A percentile compares a stretch with the other conserved stretches of the same genome.
phyloP scores from a whole-genome alignment of 2,888 invertebrate genomes.

The Cosmia trapezina region DNA sequence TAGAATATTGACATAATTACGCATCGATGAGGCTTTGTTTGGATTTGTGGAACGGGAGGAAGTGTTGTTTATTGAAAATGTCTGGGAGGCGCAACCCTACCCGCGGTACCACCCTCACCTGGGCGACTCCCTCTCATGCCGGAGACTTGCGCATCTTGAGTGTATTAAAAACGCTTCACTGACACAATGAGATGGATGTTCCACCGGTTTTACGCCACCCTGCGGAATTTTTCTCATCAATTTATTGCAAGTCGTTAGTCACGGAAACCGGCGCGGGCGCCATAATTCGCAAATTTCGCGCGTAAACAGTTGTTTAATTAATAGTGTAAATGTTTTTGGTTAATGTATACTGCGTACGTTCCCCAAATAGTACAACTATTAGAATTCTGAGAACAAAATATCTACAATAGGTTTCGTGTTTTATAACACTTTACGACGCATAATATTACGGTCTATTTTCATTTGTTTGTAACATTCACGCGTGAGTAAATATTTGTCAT shows the following conservation, averaged over 20 bases:
- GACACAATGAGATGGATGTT: slow-evolving; percentile 58
- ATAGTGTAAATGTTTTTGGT: slow-evolving; percentile 61
- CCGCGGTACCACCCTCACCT: slow-evolving; percentile 44
- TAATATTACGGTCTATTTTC: slow-evolving; percentile 50
- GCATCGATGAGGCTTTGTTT: slow-evolving; percentile 64
- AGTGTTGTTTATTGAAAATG: slow-evolving; percentile 74
- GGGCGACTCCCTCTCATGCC: slow-evolving; percentile 42
- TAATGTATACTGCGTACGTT: slow-evolving; percentile 34
- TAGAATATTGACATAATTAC: slow-evolving; percentile 76
- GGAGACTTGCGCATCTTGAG: slow-evolving; percentile 56
- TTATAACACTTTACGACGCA: slow-evolving; percentile 43
- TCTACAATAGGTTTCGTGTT: slow-evolving; percentile 46
- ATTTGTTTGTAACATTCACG: slow-evolving; percentile 50
- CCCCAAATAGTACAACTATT: slow-evolving; percentile 49
- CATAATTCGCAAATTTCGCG: slow-evolving; percentile 57
- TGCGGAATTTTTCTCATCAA: slow-evolving; percentile 45
- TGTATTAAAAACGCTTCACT: slow-evolving; percentile 62
- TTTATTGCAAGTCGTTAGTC: slow-evolving; percentile 55
- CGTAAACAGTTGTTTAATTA: slow-evolving; percentile 62
- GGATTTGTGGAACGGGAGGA: slow-evolving; percentile 63
- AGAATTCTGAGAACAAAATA: slow-evolving; percentile 57
- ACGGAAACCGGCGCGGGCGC: slow-evolving; percentile 38
- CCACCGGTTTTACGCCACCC: slow-evolving; percentile 24
- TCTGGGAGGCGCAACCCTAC: slow-evolving; percentile 52
- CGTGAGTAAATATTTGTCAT: slow-evolving; percentile 58